Conservation (phyloP, 92 coral and sea anemone genomes). For the Palythoa grandis region DNA sequence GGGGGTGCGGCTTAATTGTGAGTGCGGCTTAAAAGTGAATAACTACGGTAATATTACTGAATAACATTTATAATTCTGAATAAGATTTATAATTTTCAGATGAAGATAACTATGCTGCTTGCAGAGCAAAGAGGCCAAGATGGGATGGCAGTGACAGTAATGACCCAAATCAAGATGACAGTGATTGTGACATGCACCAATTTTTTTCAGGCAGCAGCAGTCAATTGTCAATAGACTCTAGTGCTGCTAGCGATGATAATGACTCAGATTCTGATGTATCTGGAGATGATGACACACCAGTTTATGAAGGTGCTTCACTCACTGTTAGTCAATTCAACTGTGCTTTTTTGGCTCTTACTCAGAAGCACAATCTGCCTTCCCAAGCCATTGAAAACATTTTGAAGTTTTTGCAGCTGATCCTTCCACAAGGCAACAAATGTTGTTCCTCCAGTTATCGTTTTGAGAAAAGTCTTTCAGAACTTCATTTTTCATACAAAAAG, state of each 20-base stretch:
- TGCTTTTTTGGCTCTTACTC: slow-evolving; percentile 58
- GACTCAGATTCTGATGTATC: slow-evolving; percentile 20
- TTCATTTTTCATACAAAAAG: slow-evolving; percentile 52
- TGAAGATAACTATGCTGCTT: slow-evolving; percentile 19
- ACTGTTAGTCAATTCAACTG: slow-evolving; percentile 58
- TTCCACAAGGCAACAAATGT: slow-evolving; percentile 1
- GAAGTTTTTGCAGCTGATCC: slow-evolving; percentile 43
- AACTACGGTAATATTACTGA: slow-evolving; percentile 2
- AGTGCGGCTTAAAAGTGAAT: no score
- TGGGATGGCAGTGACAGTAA: slow-evolving; percentile 31
- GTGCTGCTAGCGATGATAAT: neutral
- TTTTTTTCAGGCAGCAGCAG: slow-evolving; percentile 10
- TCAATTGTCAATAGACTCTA: slow-evolving; percentile 16
- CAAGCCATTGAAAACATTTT: slow-evolving; percentile 64
- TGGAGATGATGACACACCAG: slow-evolving; percentile 39
- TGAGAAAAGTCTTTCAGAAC: slow-evolving; percentile 51
- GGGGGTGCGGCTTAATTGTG: no score
- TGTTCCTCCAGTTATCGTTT: slow-evolving; percentile 57
- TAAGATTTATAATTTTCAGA: slow-evolving; percentile 20
- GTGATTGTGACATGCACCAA: slow-evolving; percentile 20
- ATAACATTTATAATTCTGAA: neutral
- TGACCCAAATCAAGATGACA: slow-evolving; percentile 14
- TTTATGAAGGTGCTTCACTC: slow-evolving; percentile 60
- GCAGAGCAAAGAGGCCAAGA: slow-evolving; percentile 26
- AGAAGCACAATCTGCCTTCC: slow-evolving; percentile 69